Conservation (phyloP, 2,113 vertebrate species). For the Sinocyclocheilus anshuiensis region DNA sequence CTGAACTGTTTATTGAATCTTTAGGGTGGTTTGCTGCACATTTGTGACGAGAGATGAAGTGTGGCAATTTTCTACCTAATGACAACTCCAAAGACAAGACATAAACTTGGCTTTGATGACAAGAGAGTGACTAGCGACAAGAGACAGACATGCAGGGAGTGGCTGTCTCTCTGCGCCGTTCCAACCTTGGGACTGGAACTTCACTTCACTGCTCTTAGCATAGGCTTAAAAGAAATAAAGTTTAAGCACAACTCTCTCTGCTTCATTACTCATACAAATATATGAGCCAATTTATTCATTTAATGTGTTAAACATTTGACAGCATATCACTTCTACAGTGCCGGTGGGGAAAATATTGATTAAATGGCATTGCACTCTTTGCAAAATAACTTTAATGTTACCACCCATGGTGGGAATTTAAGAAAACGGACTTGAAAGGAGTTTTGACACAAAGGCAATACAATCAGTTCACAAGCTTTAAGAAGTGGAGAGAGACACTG, state of each 20-base stretch:
- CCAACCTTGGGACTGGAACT: slow-evolving; percentile 12
- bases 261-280: slow-evolving; percentile 32
- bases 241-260: neutral
- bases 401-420: slow-evolving; percentile 38
- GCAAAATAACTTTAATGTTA: slow-evolving; percentile 32
- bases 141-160: slow-evolving; percentile 51
- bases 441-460: slow-evolving; percentile 46
- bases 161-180: slow-evolving; percentile 2
- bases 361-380: neutral
- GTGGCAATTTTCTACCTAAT: slow-evolving; percentile 34
- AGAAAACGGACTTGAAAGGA: slow-evolving; percentile 42
- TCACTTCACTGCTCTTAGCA: slow-evolving; percentile 37
- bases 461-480: slow-evolving; percentile 20
- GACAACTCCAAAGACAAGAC: slow-evolving; percentile 58
- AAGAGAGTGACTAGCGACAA: slow-evolving; percentile 58
- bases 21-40: slow-evolving; percentile 15
- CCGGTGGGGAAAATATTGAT: neutral
- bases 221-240: slow-evolving; percentile 39
- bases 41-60: slow-evolving; percentile 18
- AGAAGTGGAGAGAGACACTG: slow-evolving; percentile 51
- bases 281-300: slow-evolving; percentile 12
- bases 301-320: slow-evolving; percentile 16
- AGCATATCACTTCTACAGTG: neutral
- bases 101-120: slow-evolving; percentile 60
- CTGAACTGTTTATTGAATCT: neutral